Base-by-base conservation (phyloP, 2,113 vertebrate genomes). In the Carassius auratus region DNA sequence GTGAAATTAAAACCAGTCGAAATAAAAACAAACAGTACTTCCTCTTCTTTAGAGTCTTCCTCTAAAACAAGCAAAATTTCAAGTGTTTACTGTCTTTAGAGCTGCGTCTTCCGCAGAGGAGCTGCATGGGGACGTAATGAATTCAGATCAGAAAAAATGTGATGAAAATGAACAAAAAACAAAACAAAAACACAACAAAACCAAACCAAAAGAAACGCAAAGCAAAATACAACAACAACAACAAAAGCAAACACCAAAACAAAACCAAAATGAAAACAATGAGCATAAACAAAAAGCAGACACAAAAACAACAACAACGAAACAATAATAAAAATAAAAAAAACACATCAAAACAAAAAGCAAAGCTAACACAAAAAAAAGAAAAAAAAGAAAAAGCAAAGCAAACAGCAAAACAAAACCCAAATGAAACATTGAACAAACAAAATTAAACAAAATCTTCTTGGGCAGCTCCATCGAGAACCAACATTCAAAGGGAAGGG, bases 41-140 rank as follows among this genome's bases (percentile, higher is more conserved):
- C 80, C 79, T 78, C 87, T 86, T 55, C 5, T 7, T 8, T n/a
- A 62, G 36, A 38, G 36, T 38, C 36, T 38, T 38, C 36, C 36
- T 38, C 36, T 38, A 38, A 62, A 26, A 45, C 10, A 73, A 90
- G 88, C 89, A 93, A 95, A 95, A 96, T 95, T 97, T 98, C 97
- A 97, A 97, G 97, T 96, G 96, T 94, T 94, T 93, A 95, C 94
- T 94, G 87, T 87, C 84, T 91, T 86, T 42, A n/a, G 81, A 84
- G 82, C 19, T 50, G 66, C 73, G 6, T 77, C 26, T 57, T 48
- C 55, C 79, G 86, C 87, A 88, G 87, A 87, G 88, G 59, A 64
- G 88, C 89, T 36, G 77, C 57, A 74, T 62, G 75, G 36, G 81
- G 23, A 52, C 21, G 71, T 26, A 79, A 86, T 76, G 33, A 42